Conservation (phyloP, 2,797 vertebrate species). For the Falco columbarius region DNA sequence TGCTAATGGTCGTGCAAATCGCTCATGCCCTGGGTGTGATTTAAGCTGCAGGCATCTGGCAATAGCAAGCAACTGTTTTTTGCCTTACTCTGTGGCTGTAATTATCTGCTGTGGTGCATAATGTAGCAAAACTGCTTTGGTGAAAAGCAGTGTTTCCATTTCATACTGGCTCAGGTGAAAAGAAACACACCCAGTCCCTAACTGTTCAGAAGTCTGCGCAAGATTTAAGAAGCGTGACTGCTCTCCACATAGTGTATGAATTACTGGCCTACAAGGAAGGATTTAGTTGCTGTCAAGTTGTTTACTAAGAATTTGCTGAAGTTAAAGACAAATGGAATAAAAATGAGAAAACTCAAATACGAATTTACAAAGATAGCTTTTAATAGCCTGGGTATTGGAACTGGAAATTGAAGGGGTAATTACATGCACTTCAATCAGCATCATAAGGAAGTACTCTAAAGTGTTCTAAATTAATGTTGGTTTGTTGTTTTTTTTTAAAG, state of each 20-base stretch:
- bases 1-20: not conserved
- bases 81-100: not conserved
- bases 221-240: not conserved
- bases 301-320: not conserved
- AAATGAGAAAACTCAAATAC: not conserved
- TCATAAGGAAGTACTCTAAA: not conserved
- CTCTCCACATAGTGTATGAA: not conserved
- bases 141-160: not conserved
- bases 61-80: not conserved
- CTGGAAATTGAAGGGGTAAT: not conserved
- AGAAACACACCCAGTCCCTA: not conserved
- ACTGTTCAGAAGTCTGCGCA: not conserved
- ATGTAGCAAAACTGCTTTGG: not conserved
- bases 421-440: not conserved
- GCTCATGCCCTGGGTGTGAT: not conserved
- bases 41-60: not conserved
- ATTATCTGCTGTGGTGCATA: not conserved
- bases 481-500: not conserved
- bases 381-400: not conserved
- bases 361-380: not conserved
- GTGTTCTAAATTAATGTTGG: not conserved
- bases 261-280: not conserved
- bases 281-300: not conserved
- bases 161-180: not conserved
- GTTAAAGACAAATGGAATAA: not conserved